Evolutionary conservation across 1,140 invertebrate genomes (phyloP), one percentile per base, ranked within the genome.

Genomic region (Aporrectodea caliginosa): DNA sequence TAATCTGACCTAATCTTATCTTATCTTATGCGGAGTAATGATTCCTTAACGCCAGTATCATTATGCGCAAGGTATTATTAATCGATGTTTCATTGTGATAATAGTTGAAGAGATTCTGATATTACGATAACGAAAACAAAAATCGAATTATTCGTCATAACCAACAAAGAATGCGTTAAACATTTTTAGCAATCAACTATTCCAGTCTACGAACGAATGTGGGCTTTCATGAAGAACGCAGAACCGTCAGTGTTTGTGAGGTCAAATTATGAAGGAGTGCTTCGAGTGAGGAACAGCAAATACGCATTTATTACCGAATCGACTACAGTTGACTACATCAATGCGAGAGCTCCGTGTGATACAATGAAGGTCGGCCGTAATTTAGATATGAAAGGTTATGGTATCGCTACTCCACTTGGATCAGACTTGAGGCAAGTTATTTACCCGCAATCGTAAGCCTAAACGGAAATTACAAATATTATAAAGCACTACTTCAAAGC

Each of bases 171-270:
- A n/a, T n/a, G n/a, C n/a, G n/a, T n/a, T n/a, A n/a, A n/a, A n/a
- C n/a, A n/a, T n/a, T n/a, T n/a, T n/a, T n/a, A 96, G 95, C 92
- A 92, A 85, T 97, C 95, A 1, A 94, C 95, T 85, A 95, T 97
- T 81, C 91, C 92, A 68, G 91, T 96, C 1, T 97, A 98, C 88
- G 93, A 92, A 84, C 93, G 94, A 86, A 98, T 98, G 96, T 98
- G 95, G 95, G 93, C 96, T 83, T 97, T 94, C 84, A 98, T 98
- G 96, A 82, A 79, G 1, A 83, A 84, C 1, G 84, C 85, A n/a
- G 83, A 85, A 16, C 81, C 84, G 2, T 85, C 84, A 0, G 94
- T 96, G 0, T 96, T 95, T 82, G 93, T 94, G 0, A 90, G 91
- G 33, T 91, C 88, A 30, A 96, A 95, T 82, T 90, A 92, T 16